Percentiles rank a stretch among this genome's conserved stretches.
phyloP scores from a whole-genome alignment of 2,113 vertebrate species.

The Corvus moneduloides region DNA sequence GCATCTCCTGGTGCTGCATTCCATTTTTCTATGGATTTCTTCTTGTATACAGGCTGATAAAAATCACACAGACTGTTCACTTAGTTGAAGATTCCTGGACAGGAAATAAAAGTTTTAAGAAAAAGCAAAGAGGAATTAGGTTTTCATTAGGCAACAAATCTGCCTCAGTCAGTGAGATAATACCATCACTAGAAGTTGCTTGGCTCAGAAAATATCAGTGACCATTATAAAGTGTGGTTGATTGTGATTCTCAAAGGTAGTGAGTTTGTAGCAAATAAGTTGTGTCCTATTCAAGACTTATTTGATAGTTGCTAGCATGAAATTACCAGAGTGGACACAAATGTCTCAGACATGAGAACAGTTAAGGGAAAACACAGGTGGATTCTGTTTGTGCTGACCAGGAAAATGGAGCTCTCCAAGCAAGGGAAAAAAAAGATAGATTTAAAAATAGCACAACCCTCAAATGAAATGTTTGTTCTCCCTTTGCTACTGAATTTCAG shows the following conservation, averaged over 20 bases:
- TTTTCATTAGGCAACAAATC: not conserved
- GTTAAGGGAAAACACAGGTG: not conserved
- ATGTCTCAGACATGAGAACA: not conserved
- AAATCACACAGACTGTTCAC: not conserved
- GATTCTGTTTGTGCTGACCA: not conserved
- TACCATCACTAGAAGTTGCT: not conserved
- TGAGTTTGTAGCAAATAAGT: not conserved
- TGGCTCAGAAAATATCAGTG: not conserved
- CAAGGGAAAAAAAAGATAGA: not conserved
- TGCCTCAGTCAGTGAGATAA: not conserved
- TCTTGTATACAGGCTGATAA: not conserved
- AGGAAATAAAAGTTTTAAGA: not conserved
- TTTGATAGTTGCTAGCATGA: not conserved
- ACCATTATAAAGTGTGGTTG: not conserved
- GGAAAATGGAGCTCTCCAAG: not conserved
- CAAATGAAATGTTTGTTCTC: constrained; percentile 20
- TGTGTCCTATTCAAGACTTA: not conserved
- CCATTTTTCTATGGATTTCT: not conserved
- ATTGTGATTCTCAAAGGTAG: not conserved
- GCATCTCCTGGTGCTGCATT: not conserved
- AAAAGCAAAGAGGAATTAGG: not conserved
- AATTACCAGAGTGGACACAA: not conserved
- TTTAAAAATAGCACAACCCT: constrained; percentile 4
- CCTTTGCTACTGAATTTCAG: not conserved
- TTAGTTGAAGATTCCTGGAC: not conserved